phyloP scores from a whole-genome alignment of 1,140 invertebrate species.

The Drosophila eugracilis region DNA sequence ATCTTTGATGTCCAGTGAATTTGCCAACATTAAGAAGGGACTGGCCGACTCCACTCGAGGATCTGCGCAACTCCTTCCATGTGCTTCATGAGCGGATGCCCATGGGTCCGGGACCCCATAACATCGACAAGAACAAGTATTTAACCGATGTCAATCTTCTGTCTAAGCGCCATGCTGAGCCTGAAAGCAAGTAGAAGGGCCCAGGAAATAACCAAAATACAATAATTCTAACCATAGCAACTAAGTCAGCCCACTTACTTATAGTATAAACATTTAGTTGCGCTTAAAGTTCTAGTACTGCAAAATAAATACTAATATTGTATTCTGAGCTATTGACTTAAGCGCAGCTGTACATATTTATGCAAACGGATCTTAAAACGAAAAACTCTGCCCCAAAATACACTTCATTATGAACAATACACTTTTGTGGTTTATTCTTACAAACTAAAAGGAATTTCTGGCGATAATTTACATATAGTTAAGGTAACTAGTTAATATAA shows the following conservation, averaged over 20 bases:
- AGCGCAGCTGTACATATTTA: conserved; percentile 6
- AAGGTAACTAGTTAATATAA: conserved; percentile 61
- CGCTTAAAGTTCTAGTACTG: not conserved
- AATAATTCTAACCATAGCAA: conserved; percentile 57
- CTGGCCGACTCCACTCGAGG: conserved; percentile 89
- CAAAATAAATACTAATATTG: not conserved
- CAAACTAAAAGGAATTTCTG: conserved; percentile 37
- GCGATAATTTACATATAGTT: conserved; percentile 51
- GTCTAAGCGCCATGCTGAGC: conserved; percentile 57
- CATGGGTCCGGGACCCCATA: conserved; percentile 50
- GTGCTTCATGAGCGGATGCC: conserved; percentile 88
- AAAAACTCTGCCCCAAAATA: conserved; percentile 42
- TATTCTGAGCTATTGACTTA: not conserved
- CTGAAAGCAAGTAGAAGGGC: conserved; percentile 32
- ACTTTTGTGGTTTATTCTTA: conserved; percentile 54
- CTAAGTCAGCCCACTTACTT: conserved; percentile 60
- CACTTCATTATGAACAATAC: conserved; percentile 64
- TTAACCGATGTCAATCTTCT: conserved; percentile 63
- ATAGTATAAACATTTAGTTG: conserved; percentile 9
- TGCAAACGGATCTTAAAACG: conserved; percentile 23
- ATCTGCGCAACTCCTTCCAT: conserved; percentile 89
- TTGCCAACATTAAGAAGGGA: conserved; percentile 92
- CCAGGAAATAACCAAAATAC: conserved; percentile 8
- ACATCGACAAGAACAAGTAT: conserved; percentile 67
- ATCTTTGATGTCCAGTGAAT: conserved; percentile 93